Percentiles rank a stretch among this genome's conserved stretches.
Conservation (phyloP, 2,797 vertebrate species). For the Gouania willdenowi region DNA sequence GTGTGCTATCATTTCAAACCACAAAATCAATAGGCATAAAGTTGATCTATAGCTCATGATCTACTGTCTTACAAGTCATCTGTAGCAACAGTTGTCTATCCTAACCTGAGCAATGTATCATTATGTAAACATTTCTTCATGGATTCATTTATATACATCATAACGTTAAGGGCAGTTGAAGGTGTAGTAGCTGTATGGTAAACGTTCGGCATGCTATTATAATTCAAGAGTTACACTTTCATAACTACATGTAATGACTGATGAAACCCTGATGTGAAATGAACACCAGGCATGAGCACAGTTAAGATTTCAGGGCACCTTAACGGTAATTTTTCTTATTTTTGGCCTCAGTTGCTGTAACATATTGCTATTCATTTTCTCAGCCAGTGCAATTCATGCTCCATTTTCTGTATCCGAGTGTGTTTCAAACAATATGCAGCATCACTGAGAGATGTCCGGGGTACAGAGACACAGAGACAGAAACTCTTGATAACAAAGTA, state of each 20-base stretch:
- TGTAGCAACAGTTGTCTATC: slow-evolving; percentile 49
- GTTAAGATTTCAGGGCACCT: slow-evolving; percentile 11
- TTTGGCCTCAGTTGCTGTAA: slow-evolving; percentile 19
- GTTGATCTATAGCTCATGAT: slow-evolving; percentile 47
- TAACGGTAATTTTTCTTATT: slow-evolving; percentile 5
- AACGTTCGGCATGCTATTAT: slow-evolving; percentile 56
- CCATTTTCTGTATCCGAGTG: slow-evolving; percentile 19
- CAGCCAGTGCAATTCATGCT: slow-evolving; percentile 38
- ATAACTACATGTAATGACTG: slow-evolving; percentile 15
- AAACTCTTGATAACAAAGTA: slow-evolving; percentile 23
- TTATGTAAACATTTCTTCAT: slow-evolving; percentile 73
- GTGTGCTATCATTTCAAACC: slow-evolving; percentile 55
- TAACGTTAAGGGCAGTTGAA: slow-evolving; percentile 37
- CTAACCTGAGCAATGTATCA: slow-evolving; percentile 73
- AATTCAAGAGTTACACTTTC: slow-evolving; percentile 42
- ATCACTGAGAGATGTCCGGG: slow-evolving; percentile 25
- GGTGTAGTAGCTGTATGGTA: slow-evolving; percentile 45
- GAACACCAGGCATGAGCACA: slow-evolving; percentile 19
- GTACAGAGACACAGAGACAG: slow-evolving; percentile 37
- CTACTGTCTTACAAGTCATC: slow-evolving; percentile 48
- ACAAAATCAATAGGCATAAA: slow-evolving; percentile 60
- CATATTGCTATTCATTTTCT: slow-evolving; percentile 60
- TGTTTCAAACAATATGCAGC: slow-evolving; percentile 7
- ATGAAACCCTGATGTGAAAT: slow-evolving; percentile 24
- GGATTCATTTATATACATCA: slow-evolving; percentile 58